These are phyloP conservation scores for Yasuhikotakia modesta DNA, from an alignment of 2,797 vertebrate species.

Conservation along the genomic window DNA sequence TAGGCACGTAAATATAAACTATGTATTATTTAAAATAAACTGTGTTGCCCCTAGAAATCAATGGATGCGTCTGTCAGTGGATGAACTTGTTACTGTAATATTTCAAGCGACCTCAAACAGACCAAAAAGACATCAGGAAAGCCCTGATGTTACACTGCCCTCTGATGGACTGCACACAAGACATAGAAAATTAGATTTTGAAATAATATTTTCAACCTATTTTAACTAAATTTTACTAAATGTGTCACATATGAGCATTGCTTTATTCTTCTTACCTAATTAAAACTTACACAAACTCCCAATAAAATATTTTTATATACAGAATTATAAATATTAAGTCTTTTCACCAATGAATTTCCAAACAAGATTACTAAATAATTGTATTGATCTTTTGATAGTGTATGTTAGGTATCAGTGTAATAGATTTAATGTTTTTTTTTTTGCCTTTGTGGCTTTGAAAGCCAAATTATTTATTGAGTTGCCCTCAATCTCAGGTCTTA, in stretches of 20 bases:
- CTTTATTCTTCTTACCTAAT: no score
- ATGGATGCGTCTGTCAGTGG: not conserved
- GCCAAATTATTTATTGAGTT: no score
- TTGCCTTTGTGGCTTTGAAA: no score
- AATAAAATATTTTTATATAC: no score
- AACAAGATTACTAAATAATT: no score
- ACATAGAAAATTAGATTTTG: not conserved
- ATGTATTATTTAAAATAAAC: not conserved
- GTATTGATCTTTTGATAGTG: no score
- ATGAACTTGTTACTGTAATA: not conserved
- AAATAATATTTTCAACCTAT: not conserved
- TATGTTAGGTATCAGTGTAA: no score
- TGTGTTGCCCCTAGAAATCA: not conserved
- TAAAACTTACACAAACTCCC: no score
- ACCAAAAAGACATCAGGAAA: not conserved
- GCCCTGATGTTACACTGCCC: conserved; percentile 69
- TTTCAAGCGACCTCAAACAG: not conserved
- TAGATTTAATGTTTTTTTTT: no score
- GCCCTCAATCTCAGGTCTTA: no score
- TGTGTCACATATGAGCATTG: not conserved
- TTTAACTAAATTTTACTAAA: not conserved
- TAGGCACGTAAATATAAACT: not conserved
- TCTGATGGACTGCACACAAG: conserved; percentile 65
- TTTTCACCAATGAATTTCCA: no score
- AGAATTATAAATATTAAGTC: no score